Base-by-base conservation (phyloP, 1,140 invertebrate species). In the Pachypeltis micranthus region DNA sequence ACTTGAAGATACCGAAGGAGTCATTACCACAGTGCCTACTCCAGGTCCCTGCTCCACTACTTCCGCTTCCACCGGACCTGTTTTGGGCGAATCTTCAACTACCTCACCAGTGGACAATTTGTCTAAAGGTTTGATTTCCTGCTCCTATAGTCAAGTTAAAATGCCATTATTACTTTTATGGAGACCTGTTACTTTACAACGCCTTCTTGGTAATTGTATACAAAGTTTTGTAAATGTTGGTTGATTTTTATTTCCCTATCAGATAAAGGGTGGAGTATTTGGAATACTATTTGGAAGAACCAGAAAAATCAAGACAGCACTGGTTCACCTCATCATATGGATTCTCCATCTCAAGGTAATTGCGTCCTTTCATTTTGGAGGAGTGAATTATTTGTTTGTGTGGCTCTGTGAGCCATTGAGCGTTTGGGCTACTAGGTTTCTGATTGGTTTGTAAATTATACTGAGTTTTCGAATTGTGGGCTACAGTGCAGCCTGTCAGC, bases 241-340 rank as follows among this genome's bases (percentile, higher is more conserved):
- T n/a, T n/a, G n/a, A 39, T 39, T 39, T n/a, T 10, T 61, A 56
- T 63, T 34, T 56, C 4, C 27, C 12, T 44, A 34, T 4, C 19
- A 59, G 76, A 78, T 24, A 75, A 76, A 12, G 64, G 67, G 19
- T 79, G 77, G 78, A 78, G 76, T 60, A 68, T 79, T 34, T 80
- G 78, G 78, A 76, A 74, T 51, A 70, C 79, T 44, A 74, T 79
- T n/a, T 68, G 75, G 66, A 72, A 71, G 24, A 73, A 73, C 14
- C 77, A 76, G 74, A 77, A 74, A 64, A 71, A 67, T 14, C 76
- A 73, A 61, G 76, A 78, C 66, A 75, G 71, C 25, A 7, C 34
- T 2, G 70, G 71, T 27, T 74, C 74, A 2, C 75, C 76, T 1
- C 74, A 59, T 70, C 75, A 76, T 21, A 67, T 70, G 34, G 75